phyloP scores from a whole-genome alignment of 2,888 invertebrate genomes.

The Argyresthia goedartella region DNA sequence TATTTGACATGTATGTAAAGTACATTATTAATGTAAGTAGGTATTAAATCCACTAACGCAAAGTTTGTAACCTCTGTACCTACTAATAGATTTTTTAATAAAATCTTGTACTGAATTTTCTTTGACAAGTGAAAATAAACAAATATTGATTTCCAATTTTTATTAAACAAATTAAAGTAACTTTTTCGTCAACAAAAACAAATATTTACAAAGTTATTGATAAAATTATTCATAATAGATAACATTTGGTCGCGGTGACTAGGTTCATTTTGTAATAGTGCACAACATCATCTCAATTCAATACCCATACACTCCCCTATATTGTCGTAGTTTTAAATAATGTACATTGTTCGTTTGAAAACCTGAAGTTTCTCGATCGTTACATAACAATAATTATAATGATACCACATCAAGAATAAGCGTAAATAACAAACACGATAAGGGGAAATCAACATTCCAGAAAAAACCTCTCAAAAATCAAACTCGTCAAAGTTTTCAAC shows the following conservation, averaged over 20 bases:
- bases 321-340: slow-evolving; percentile 13
- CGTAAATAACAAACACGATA: slow-evolving; percentile 17
- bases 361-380: slow-evolving; percentile 29
- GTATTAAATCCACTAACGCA: not conserved
- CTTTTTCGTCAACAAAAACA: slow-evolving; percentile 4
- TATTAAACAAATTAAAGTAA: slow-evolving; percentile 4
- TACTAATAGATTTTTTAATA: too few species aligned
- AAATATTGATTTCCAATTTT: slow-evolving; percentile 1
- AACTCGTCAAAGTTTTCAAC: not conserved
- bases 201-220: slow-evolving; percentile 8
- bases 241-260: slow-evolving; percentile 25
- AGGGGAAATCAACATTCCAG: slow-evolving; percentile 33
- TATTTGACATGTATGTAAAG: too few species aligned
- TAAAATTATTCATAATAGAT: not conserved
- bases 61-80: not conserved
- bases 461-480: slow-evolving; percentile 11
- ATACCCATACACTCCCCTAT: slow-evolving; percentile 29
- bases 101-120: too few species aligned
- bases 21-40: too few species aligned
- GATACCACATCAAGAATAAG: slow-evolving; percentile 27
- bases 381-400: slow-evolving; percentile 31
- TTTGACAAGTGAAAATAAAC: not conserved
- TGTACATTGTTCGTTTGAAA: slow-evolving; percentile 12
- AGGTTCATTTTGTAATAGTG: slow-evolving; percentile 46
- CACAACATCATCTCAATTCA: slow-evolving; percentile 25